Percentiles rank a stretch among this genome's conserved stretches.
phyloP scores from a whole-genome alignment of 1,140 invertebrate genomes.

The Papilio aristodemus region DNA sequence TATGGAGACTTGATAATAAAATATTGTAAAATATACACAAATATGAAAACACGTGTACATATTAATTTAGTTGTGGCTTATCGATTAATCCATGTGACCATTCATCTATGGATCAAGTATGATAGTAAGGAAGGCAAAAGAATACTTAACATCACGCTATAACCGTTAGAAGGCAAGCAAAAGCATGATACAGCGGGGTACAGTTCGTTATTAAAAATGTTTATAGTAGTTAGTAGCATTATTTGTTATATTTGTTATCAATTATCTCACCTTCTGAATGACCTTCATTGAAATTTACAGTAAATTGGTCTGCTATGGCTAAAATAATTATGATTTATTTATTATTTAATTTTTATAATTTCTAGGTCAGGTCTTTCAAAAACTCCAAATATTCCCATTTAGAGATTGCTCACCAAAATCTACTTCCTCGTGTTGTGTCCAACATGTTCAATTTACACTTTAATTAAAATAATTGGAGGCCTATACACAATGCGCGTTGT shows the following conservation, averaged over 20 bases:
- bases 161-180: too few species aligned
- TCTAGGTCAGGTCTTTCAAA: slow-evolving; percentile 1
- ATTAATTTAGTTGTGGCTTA: background rate
- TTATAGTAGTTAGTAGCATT: too few species aligned
- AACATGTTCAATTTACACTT: slow-evolving; percentile 16
- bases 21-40: background rate
- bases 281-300: background rate
- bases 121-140: too few species aligned
- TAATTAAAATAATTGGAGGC: slow-evolving; percentile 25
- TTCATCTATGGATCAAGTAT: background rate
- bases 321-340: background rate
- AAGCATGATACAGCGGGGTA: too few species aligned
- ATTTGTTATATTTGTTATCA: too few species aligned
- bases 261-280: background rate
- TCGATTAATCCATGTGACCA: background rate
- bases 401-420: slow-evolving; percentile 11
- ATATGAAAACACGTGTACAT: background rate
- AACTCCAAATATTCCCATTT: background rate
- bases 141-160: too few species aligned
- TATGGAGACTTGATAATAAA: background rate
- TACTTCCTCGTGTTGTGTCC: slow-evolving; percentile 17
- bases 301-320: background rate
- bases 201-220: too few species aligned
- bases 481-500: slow-evolving; percentile 14
- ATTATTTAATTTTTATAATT: background rate